Evolutionary conservation across 2,113 vertebrate genomes (phyloP).

Genomic region (Rana temporaria): DNA sequence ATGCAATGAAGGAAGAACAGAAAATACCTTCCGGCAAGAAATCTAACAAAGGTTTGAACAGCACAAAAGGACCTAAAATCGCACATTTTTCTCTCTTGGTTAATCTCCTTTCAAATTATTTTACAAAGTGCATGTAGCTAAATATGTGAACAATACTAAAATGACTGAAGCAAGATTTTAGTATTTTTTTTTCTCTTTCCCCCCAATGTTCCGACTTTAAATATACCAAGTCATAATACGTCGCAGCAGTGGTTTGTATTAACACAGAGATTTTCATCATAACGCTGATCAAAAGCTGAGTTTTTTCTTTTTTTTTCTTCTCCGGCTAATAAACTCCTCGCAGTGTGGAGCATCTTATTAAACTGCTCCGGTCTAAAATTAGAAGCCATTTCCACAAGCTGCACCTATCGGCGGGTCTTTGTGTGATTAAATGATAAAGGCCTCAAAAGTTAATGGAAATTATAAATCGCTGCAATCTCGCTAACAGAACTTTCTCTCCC

Average conservation of each 20-base stretch:
- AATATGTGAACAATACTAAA: constrained; percentile 33
- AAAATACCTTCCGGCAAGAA: no score
- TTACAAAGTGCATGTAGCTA: not conserved
- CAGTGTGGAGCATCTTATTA: constrained; percentile 54
- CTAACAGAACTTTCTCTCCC: constrained; percentile 46
- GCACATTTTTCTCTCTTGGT: no score
- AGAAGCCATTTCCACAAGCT: constrained; percentile 45
- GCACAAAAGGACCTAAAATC: no score
- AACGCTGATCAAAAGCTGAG: constrained; percentile 46
- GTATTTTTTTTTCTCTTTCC: not conserved
- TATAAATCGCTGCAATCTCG: constrained; percentile 52
- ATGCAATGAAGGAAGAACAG: no score
- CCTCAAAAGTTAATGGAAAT: constrained; percentile 55
- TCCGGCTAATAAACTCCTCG: constrained; percentile 49
- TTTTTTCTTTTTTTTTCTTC: constrained; percentile 14
- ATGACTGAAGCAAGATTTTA: constrained; percentile 1
- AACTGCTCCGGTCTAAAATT: constrained; percentile 52
- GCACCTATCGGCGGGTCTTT: constrained; percentile 49
- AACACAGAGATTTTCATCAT: constrained; percentile 53
- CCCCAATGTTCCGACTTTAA: constrained; percentile 23
- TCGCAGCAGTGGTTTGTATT: constrained; percentile 58
- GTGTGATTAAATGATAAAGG: constrained; percentile 58
- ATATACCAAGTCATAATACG: constrained; percentile 28
- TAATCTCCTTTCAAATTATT: not conserved
- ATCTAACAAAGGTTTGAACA: no score